Base-by-base conservation (phyloP, 2,797 vertebrate species). In the Selene dorsalis region DNA sequence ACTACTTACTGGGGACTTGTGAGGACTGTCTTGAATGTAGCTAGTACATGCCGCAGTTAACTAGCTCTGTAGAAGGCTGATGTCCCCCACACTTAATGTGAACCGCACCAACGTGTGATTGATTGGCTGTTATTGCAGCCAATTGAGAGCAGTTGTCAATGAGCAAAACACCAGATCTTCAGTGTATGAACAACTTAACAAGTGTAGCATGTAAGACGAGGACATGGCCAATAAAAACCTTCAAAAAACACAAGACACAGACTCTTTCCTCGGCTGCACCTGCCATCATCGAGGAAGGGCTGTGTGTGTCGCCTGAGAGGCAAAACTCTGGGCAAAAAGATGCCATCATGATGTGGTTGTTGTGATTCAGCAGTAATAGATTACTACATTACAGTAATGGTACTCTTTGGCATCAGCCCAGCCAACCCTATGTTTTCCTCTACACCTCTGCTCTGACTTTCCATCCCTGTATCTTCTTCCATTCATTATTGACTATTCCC, bases 391-490 rank as follows among this genome's bases (percentile, higher is more conserved):
- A 18, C 17, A 47, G 17, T 47, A 47, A 45, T 16, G 6, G 4
- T 45, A 17, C 38, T 39, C 30, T 39, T 39, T 38, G 35, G 35
- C 10, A 45, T 16, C 43, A 16, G 43, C 6, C 38, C 9, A n/a
- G 38, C 43, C 43, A 17, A 17, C 14, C 43, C 4, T 4, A 0
- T 24, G 3, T 16, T 73, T 70, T 45, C 16, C 24, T 66, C 38
- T 47, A 55, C 12, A 43, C 24, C 52, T 9, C 12, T 6, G 0
- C 17, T 45, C 48, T 64, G 16, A 67, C 32, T 17, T 58, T 69
- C 47, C 60, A 53, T 69, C 32, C 18, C 45, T 68, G 22, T 45
- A 6, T 71, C n/a, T 71, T 22, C 17, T 50, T 65, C 45, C 57
- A 65, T 77, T 73, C 30, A 32, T 30, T 1, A 20, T 38, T 71